Percentiles rank a stretch among this genome's conserved stretches.
Evolutionary conservation across 1,140 invertebrate genomes (phyloP).

Genomic region (Reticulitermes speratus): DNA sequence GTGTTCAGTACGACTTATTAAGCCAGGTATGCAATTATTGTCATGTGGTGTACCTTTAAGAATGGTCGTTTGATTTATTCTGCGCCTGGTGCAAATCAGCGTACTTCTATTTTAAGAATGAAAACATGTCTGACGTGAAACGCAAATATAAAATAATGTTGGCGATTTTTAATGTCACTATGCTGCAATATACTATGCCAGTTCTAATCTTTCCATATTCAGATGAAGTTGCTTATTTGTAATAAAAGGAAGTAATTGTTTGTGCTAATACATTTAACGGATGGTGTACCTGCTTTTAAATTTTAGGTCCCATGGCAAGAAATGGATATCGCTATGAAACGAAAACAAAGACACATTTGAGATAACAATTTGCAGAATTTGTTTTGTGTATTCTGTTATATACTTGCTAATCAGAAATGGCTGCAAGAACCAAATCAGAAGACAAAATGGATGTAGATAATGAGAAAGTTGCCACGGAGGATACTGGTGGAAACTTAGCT

Average conservation of each 20-base stretch:
- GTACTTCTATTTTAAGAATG: conserved; percentile 12
- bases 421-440: neutral
- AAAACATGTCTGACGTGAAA: conserved; percentile 16
- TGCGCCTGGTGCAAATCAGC: neutral
- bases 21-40: neutral
- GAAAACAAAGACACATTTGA: neutral
- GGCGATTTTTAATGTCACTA: neutral
- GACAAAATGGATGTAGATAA: neutral
- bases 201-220: neutral
- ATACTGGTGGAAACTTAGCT: neutral
- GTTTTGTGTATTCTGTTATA: neutral
- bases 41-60: neutral
- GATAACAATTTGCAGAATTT: conserved; percentile 12
- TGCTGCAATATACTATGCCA: neutral
- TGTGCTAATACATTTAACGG: neutral
- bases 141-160: neutral
- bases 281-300: neutral
- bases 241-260: neutral
- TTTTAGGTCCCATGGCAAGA: neutral
- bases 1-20: too few relatives aligned
- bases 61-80: neutral
- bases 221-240: neutral
- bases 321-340: neutral
- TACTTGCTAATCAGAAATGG: neutral
- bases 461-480: neutral